phyloP scores from a whole-genome alignment of 1,140 invertebrate species.

The Chironomus striatipennis region DNA sequence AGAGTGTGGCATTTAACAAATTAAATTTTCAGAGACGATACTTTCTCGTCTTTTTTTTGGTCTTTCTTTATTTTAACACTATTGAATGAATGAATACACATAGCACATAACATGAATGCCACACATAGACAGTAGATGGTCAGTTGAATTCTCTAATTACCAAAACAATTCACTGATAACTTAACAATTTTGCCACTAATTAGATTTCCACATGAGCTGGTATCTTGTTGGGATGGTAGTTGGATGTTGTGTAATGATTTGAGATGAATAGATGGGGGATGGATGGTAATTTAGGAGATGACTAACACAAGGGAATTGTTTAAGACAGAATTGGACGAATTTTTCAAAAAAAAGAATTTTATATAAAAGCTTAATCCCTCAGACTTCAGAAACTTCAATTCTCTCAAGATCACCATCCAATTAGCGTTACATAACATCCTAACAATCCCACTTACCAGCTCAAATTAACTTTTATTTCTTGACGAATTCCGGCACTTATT shows the following conservation, averaged over 20 bases:
- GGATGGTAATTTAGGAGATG: too few relatives aligned
- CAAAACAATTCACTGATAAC: background rate
- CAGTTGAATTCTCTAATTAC: background rate
- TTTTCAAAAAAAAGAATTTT: too few relatives aligned
- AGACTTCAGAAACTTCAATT: too few relatives aligned
- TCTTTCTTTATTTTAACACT: background rate
- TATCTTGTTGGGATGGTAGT: background rate
- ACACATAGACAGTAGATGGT: background rate
- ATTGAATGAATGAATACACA: background rate
- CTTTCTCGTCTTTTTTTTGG: background rate
- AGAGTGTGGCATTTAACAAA: background rate
- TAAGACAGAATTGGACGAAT: too few relatives aligned
- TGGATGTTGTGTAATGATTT: too few relatives aligned
- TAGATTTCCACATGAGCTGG: conserved; percentile 1
- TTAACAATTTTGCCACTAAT: background rate
- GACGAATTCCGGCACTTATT: background rate
- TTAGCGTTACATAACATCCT: too few relatives aligned
- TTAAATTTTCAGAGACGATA: conserved; percentile 4
- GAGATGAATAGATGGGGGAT: too few relatives aligned
- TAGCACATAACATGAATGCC: background rate
- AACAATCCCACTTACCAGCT: too few relatives aligned
- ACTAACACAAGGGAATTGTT: too few relatives aligned
- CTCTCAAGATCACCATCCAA: too few relatives aligned
- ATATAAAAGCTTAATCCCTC: too few relatives aligned
- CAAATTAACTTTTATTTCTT: background rate